phyloP scores from a whole-genome alignment of 2,113 vertebrate species.

The Capreolus pygargus region DNA sequence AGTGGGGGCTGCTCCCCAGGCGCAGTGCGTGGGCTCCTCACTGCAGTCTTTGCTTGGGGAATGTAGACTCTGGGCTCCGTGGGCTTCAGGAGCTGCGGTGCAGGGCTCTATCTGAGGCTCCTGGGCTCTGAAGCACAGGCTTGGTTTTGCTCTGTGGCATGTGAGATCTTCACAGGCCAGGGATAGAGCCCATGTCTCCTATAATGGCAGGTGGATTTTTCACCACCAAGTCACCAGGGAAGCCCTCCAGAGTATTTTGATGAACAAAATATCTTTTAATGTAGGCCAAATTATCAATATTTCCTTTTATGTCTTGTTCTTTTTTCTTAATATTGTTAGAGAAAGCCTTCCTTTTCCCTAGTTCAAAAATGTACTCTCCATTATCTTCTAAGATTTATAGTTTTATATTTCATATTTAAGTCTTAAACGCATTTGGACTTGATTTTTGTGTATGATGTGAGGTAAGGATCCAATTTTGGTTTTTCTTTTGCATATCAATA shows the following conservation, averaged over 20 bases:
- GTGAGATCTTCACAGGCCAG: neutral
- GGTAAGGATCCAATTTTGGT: neutral
- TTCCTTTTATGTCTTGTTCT: neutral
- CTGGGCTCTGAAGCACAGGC: neutral
- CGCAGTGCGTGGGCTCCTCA: fast-evolving
- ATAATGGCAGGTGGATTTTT: neutral
- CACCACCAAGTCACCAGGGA: neutral
- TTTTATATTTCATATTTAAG: neutral
- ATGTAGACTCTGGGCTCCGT: neutral
- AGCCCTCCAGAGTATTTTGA: neutral
- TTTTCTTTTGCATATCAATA: neutral
- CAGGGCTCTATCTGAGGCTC: neutral
- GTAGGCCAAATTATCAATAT: neutral
- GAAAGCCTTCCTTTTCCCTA: neutral
- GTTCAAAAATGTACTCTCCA: neutral
- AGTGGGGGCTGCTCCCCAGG: neutral
- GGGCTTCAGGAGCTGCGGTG: neutral
- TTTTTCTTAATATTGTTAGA: neutral
- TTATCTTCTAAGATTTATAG: neutral
- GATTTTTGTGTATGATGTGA: neutral
- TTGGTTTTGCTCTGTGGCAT: neutral
- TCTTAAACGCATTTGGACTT: neutral
- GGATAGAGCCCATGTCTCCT: neutral
- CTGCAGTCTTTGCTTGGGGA: neutral
- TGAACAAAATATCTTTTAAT: neutral